Percentiles rank a stretch among this genome's conserved stretches.
phyloP scores from a whole-genome alignment of 2,113 vertebrate species.

The Micronisus gabar region DNA sequence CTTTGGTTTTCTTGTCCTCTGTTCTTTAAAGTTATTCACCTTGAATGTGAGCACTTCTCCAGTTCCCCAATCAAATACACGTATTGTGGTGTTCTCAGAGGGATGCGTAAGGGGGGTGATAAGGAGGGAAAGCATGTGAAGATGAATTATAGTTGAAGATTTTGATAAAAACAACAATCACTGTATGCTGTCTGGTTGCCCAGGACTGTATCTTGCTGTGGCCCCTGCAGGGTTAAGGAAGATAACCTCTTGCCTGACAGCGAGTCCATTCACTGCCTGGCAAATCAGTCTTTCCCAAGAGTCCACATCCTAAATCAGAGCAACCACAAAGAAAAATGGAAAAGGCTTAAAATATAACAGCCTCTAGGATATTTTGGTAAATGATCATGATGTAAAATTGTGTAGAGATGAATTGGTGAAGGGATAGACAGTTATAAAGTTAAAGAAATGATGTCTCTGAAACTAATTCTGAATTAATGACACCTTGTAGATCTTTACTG shows the following conservation, averaged over 20 bases:
- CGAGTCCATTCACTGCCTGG: background rate
- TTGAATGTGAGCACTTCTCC: background rate
- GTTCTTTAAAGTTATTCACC: background rate
- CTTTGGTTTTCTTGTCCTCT: background rate
- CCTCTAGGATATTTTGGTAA: background rate
- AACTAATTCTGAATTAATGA: slow-evolving; percentile 44
- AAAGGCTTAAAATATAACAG: slow-evolving; percentile 1
- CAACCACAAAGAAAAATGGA: slow-evolving; percentile 1
- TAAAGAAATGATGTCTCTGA: slow-evolving; percentile 56
- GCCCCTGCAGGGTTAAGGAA: background rate
- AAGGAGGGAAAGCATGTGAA: background rate
- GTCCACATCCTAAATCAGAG: background rate
- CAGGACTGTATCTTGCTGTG: background rate
- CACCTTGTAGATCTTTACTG: slow-evolving; percentile 6
- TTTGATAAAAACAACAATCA: background rate
- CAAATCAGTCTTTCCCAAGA: background rate
- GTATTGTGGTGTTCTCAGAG: background rate
- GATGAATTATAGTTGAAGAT: slow-evolving; percentile 42
- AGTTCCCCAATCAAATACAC: slow-evolving; percentile 26
- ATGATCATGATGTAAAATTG: background rate
- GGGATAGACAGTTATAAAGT: background rate
- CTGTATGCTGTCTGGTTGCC: background rate
- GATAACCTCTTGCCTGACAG: background rate
- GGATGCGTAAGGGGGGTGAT: background rate
- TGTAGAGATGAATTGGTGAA: background rate